Base-by-base conservation (phyloP, 2,888 invertebrate genomes). In the Clistopyga incitator region DNA sequence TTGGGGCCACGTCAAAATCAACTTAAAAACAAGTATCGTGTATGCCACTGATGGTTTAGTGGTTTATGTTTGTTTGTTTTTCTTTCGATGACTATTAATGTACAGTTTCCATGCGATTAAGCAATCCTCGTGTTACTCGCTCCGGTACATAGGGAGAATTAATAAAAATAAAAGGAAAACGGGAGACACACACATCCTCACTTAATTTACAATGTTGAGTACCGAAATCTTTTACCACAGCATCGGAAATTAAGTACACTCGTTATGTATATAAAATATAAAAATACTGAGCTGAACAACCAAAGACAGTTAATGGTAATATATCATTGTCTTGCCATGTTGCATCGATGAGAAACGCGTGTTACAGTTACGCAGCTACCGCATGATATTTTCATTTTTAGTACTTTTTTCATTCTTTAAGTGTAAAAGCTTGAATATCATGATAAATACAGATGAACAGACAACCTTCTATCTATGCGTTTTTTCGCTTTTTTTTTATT, bases 201-300 rank as follows among this genome's bases (percentile, higher is more conserved):
- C 64, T 64, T 78, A 78, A 86, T 86, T 88, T 86, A 87, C 87
- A 87, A 86, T 85, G 82, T 87, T 81, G 88, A 88, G 86, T 88
- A 89, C 87, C 88, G 89, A 89, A 89, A 87, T 59, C 67, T 90
- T 91, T 64, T 89, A 91, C 90, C 90, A 88, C 86, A 88, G 89
- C 86, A 85, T 88, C 89, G 90, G 90, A 91, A 92, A 90, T 91
- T 92, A 91, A 91, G 92, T 91, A 92, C 91, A 92, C 90, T 90
- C 89, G 88, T 91, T 86, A 81, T 75, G 29, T 86, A 85, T 89
- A 89, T 86, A 90, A 88, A 89, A 90, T 90, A 91, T 86, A 92
- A 92, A 93, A 93, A 93, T 93, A 93, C 92, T 93, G 93, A 91
- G 90, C 89, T 91, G 80, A 90, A 90, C 84, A 89, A 90, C 89